Evolutionary conservation across 1,140 invertebrate species (phyloP), one percentile per base, ranked within the genome.

Genomic region (Bombus fervidus): DNA sequence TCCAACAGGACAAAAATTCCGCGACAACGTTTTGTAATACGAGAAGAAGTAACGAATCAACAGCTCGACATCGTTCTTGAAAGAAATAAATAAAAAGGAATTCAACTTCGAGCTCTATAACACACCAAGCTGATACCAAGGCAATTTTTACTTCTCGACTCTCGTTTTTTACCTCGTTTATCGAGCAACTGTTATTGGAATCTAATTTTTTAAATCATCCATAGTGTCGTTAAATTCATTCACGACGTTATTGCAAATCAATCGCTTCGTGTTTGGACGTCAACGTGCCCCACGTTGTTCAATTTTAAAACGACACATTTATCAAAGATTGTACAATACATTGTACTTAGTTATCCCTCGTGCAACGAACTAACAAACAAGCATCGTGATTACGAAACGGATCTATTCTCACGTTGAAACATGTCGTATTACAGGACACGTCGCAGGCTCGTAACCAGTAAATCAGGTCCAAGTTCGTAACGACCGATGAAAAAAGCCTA

Each of bases 61-160:
- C 12, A 47, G 41, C 71, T 64, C 13, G 25, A 47, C 22, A 4
- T 47, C 4, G 25, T 66, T 34, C 41, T 34, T 34, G 1, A 41
- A 34, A 28, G 5, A 75, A 47, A n/a, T 2, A 47, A 47, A 74
- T 9, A 5, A 74, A 53, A 6, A 10, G 34, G 22, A 6, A 31
- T 34, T 71, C 34, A 31, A 57, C n/a, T 18, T 41, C 47, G 47
- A 53, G 8, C 25, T 47, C 13, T 41, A 47, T 25, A 41, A 73
- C 43, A 73, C 28, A n/a, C 12, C 22, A 43, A 76, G 41, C 31
- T 83, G 82, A 12, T 83, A 83, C 73, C 81, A 37, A 68, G 81
- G 62, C 81, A 83, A 83, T 83, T 83, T 83, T 83, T 77, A 18
- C 25, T 69, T 83, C 73, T 83, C 81, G 37, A 66, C 34, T 76